Evolutionary conservation across 2,797 vertebrate genomes (phyloP), one percentile per base, ranked within the genome.

Genomic region (Fistularia commersonii): DNA sequence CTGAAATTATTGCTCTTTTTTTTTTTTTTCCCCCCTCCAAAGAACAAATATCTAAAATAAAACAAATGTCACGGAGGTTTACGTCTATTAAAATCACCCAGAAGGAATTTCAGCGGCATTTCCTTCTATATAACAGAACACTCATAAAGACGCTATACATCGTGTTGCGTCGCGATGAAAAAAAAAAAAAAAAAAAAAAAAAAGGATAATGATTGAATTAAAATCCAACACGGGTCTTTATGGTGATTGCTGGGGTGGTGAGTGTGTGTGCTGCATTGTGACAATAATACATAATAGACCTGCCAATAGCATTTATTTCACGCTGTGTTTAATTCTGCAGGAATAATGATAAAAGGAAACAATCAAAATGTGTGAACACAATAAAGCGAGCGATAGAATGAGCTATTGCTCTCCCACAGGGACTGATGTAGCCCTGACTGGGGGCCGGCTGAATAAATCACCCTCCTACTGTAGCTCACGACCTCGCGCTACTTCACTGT

Each of bases 301-400:
- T 75, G 82, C 85, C 86, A 76, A 57, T 76, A 83, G 87, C 81
- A 86, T 88, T 86, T 85, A 87, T 80, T 82, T 87, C 87, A 88
- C 84, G 87, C 85, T 86, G 89, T 72, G 83, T 90, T 90, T 87
- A 89, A 91, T 89, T 87, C 83, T 85, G 73, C 81, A 80, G 80
- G 83, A 90, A 88, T 83, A 86, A 88, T 87, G 85, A 88, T 82
- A 84, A 90, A 87, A 85, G 81, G 86, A 84, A 85, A 88, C 83
- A 87, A 88, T 89, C 86, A 87, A 82, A 88, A 82, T 74, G 78
- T 66, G 80, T 73, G 81, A 86, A 82, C 81, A 77, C 84, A 87
- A 84, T 84, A 87, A 83, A 85, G 77, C 66, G 60, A 71, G 68
- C 71, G 59, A 79, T 31, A 43, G 78, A 82, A 85, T 77, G 78